Evolutionary conservation across 2,888 invertebrate genomes (phyloP).

Genomic region (Chelonus formosanus): DNA sequence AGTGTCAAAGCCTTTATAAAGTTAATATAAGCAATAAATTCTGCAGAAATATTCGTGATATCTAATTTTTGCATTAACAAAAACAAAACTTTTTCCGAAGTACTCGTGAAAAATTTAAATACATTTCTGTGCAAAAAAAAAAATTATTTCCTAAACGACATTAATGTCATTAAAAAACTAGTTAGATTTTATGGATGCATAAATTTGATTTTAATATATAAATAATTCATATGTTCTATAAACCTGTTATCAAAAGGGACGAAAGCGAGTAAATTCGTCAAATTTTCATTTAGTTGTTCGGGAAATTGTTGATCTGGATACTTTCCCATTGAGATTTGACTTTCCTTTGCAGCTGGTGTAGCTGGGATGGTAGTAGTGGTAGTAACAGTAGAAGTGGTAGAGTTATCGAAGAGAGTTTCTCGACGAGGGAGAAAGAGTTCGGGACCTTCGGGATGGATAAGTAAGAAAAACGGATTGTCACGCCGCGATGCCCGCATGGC

Average conservation of each 20-base stretch:
- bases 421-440: slow-evolving; percentile 54
- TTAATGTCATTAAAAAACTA: too few relatives aligned
- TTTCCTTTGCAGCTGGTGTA: slow-evolving; percentile 12
- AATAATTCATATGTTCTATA: slow-evolving; percentile 16
- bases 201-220: background rate
- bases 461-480: slow-evolving; percentile 65
- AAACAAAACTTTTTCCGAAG: too few relatives aligned
- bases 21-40: too few relatives aligned
- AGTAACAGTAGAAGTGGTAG: slow-evolving; percentile 21
- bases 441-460: slow-evolving; percentile 62
- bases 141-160: too few relatives aligned
- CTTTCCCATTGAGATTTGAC: slow-evolving; percentile 27
- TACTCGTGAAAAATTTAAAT: too few relatives aligned
- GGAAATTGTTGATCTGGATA: slow-evolving; percentile 32
- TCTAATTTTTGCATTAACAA: too few relatives aligned
- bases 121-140: too few relatives aligned
- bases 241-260: slow-evolving; percentile 61
- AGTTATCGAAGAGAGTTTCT: slow-evolving; percentile 28
- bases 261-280: slow-evolving; percentile 53
- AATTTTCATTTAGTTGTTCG: slow-evolving; percentile 20
- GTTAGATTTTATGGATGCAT: too few relatives aligned
- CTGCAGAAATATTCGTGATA: too few relatives aligned
- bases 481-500: slow-evolving; percentile 62
- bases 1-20: too few relatives aligned
- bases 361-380: slow-evolving; percentile 21